Percentiles rank a stretch among this genome's conserved stretches.
phyloP scores from a whole-genome alignment of 1,140 invertebrate genomes.

The Chionoecetes opilio region DNA sequence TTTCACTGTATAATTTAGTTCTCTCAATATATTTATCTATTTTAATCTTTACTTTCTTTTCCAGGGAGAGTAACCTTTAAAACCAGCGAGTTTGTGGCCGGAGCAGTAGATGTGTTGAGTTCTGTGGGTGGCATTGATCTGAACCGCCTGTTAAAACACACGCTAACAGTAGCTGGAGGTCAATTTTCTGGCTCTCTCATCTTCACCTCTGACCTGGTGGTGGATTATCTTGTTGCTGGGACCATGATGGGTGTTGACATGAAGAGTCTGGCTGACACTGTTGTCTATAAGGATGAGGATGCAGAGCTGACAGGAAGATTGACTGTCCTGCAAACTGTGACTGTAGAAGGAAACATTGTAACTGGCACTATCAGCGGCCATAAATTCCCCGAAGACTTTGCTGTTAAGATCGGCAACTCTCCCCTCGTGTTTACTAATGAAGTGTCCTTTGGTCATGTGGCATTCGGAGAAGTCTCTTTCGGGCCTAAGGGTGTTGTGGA shows the following conservation, averaged over 20 bases:
- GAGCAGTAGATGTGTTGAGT: neutral
- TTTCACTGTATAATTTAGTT: too few relatives aligned
- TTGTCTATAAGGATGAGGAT: slow-evolving; percentile 53
- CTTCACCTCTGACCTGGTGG: slow-evolving; percentile 50
- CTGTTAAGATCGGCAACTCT: slow-evolving; percentile 3
- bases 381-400: slow-evolving; percentile 33
- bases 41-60: too few relatives aligned
- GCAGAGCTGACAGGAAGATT: slow-evolving; percentile 40
- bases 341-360: neutral
- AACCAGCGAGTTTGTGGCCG: slow-evolving; percentile 9
- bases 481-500: neutral
- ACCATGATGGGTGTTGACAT: slow-evolving; percentile 61
- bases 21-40: too few relatives aligned
- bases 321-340: neutral
- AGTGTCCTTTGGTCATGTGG: neutral
- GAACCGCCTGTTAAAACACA: neutral
- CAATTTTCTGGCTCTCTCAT: slow-evolving; percentile 40
- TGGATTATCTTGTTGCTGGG: neutral
- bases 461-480: neutral
- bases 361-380: neutral
- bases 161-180: slow-evolving; percentile 36
- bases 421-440: neutral
- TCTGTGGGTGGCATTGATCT: slow-evolving; percentile 58
- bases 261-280: neutral
- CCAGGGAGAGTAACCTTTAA: neutral